Evolutionary conservation across 1,140 invertebrate genomes (phyloP).

Genomic region (Drosophila leontia): DNA sequence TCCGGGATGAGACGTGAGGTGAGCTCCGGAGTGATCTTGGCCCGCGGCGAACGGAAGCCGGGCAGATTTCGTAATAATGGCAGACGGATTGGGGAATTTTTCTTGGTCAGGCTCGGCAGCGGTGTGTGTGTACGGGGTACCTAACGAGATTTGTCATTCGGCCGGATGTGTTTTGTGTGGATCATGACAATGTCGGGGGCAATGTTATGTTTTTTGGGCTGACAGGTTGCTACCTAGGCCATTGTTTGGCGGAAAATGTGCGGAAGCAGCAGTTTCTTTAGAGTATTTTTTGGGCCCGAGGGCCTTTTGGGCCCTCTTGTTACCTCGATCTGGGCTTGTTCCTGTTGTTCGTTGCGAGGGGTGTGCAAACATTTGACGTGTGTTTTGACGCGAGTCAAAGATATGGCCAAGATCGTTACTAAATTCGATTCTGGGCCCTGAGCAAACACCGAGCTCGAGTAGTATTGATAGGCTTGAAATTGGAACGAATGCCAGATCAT

Average conservation of each 20-base stretch:
- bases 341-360: conserved; percentile 43
- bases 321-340: conserved; percentile 36
- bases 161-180: conserved; percentile 81
- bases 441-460: conserved; percentile 55
- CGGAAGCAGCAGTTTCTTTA: conserved; percentile 70
- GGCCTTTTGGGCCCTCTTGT: conserved; percentile 35
- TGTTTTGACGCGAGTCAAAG: conserved; percentile 82
- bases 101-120: conserved; percentile 10
- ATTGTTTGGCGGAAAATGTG: conserved; percentile 62
- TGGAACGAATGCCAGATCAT: conserved; percentile 78
- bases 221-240: conserved; percentile 68
- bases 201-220: conserved; percentile 37
- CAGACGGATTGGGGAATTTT: conserved; percentile 69
- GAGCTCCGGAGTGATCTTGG: conserved; percentile 31
- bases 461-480: conserved; percentile 66
- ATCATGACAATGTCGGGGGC: conserved; percentile 65
- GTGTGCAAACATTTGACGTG: conserved; percentile 81
- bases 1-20: conserved; percentile 59
- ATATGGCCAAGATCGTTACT: conserved; percentile 65
- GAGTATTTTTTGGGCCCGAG: conserved; percentile 34
- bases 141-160: conserved; percentile 67
- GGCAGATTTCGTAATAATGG: conserved; percentile 70
- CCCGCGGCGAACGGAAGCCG: conserved; percentile 57
- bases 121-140: conserved; percentile 23
- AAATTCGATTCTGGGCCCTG: conserved; percentile 67